Conservation (phyloP, 2,113 vertebrate genomes). For the Trichechus manatus region DNA sequence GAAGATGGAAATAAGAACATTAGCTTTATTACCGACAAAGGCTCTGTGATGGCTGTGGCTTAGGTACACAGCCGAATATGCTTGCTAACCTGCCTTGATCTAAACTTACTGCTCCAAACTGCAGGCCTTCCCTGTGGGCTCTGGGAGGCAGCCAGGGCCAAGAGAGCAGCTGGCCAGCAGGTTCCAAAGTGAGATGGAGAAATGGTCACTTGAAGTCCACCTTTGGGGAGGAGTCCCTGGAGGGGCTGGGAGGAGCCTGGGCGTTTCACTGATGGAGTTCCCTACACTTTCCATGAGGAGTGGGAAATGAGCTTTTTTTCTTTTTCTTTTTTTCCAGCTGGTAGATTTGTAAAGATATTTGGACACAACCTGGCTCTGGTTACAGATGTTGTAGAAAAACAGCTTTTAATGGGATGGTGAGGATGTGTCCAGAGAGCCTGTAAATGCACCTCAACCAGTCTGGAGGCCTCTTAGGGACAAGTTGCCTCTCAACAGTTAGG, state of each 20-base stretch:
- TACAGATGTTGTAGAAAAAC: not conserved
- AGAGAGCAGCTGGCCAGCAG: not conserved
- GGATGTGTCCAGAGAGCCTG: not conserved
- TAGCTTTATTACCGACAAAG: not conserved
- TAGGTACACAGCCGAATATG: not conserved
- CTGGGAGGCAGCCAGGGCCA: not conserved
- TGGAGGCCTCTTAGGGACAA: no score
- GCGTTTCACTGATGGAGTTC: not conserved
- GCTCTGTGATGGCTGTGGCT: not conserved
- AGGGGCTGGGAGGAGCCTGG: not conserved
- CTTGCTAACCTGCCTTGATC: not conserved
- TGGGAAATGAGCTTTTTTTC: not conserved
- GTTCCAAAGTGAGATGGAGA: not conserved
- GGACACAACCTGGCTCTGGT: not conserved
- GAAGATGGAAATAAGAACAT: not conserved
- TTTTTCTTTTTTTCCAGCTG: not conserved
- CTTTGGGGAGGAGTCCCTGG: not conserved
- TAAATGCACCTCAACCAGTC: not conserved
- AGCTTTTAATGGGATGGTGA: not conserved
- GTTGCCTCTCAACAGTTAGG: not conserved
- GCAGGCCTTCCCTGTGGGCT: not conserved
- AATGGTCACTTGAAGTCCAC: not conserved
- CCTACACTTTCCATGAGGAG: not conserved
- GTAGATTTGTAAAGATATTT: not conserved
- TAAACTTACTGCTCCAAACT: not conserved